A percentile compares a stretch with the other conserved stretches of the same genome.
phyloP scores from a whole-genome alignment of 2,797 vertebrate genomes.

The Leptodactylus fallax region DNA sequence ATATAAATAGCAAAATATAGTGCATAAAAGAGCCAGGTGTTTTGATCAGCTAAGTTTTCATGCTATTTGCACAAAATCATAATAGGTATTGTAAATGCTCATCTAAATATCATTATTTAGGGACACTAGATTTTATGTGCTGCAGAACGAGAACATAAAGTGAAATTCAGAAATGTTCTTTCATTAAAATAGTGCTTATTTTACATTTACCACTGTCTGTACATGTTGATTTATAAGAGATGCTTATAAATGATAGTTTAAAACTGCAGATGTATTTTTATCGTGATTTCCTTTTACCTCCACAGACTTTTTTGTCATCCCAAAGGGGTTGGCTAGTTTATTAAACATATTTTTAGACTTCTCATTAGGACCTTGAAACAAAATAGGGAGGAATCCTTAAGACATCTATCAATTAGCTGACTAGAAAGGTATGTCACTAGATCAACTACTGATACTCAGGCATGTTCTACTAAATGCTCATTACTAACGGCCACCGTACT shows the following conservation, averaged over 20 bases:
- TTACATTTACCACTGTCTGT: neutral
- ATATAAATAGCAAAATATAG: slow-evolving; percentile 48
- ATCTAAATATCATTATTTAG: slow-evolving; percentile 37
- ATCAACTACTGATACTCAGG: no score
- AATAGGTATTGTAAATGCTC: slow-evolving; percentile 26
- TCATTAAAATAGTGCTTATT: neutral
- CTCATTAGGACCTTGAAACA: no score
- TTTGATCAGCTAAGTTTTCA: slow-evolving; percentile 32
- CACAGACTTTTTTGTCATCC: no score
- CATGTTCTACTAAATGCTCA: no score
- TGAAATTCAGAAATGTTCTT: slow-evolving; percentile 6
- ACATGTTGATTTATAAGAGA: neutral
- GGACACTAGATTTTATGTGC: slow-evolving; percentile 26
- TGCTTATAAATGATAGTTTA: neutral
- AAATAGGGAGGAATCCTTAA: no score
- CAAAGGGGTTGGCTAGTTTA: no score
- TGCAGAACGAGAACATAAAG: neutral
- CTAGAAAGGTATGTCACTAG: no score
- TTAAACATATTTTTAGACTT: no score
- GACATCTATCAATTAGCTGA: no score
- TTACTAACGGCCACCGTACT: no score
- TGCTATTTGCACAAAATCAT: slow-evolving; percentile 39
- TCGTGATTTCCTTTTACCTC: no score
- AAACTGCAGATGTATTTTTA: neutral
- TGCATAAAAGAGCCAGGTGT: slow-evolving; percentile 33